Percentiles rank a stretch among this genome's conserved stretches.
Conservation (phyloP, 2,888 invertebrate species). For the Drosophila atroscutellata region DNA sequence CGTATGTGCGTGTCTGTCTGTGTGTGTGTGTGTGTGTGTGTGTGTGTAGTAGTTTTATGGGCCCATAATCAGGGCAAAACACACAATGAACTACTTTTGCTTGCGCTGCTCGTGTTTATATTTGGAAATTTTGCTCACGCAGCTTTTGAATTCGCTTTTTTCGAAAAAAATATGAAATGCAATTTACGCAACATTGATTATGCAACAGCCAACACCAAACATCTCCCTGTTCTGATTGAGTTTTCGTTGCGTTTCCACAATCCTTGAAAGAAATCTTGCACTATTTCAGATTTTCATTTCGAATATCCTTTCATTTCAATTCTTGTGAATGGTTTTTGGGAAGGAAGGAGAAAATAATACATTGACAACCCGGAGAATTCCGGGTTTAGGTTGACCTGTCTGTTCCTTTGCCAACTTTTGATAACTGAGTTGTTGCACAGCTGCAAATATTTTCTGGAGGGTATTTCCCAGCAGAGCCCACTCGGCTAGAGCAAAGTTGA, state of each 20-base stretch:
- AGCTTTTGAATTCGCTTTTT: background rate
- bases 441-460: background rate
- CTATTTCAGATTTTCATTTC: background rate
- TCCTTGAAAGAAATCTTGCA: background rate
- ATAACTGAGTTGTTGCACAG: background rate
- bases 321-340: too few species aligned
- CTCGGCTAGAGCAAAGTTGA: background rate
- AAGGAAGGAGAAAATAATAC: background rate
- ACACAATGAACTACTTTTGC: background rate
- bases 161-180: background rate
- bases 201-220: background rate
- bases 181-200: background rate
- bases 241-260: background rate
- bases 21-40: background rate
- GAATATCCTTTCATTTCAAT: too few species aligned
- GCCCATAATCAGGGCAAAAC: conserved; percentile 1
- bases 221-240: background rate
- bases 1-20: accelerated
- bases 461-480: background rate
- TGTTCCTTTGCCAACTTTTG: background rate
- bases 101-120: background rate
- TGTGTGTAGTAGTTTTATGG: background rate
- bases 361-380: background rate
- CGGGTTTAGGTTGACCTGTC: background rate
- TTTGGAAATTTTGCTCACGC: background rate